Conservation (phyloP, 2,113 vertebrate genomes). For the Butastur rufipennis region DNA sequence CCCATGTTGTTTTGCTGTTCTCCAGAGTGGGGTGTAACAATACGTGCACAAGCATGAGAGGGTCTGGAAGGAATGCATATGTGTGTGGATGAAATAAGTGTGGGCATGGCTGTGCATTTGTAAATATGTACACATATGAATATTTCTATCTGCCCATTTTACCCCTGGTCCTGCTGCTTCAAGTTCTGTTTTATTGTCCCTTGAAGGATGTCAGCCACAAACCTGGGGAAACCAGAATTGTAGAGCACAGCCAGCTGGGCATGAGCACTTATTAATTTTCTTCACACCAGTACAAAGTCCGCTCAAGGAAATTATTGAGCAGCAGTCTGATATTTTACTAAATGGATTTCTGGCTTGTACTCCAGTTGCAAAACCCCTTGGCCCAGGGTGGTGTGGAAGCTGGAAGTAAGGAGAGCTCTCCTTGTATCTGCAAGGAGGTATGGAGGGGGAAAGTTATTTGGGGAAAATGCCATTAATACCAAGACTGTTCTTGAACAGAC, state of each 20-base stretch:
- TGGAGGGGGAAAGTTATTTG: neutral
- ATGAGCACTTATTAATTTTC: too few relatives aligned
- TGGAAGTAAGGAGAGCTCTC: neutral
- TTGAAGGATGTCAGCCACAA: neutral
- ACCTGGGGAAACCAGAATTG: neutral
- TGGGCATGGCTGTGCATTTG: accelerated
- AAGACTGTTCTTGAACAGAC: neutral
- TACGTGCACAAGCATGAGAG: accelerated
- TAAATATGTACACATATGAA: accelerated
- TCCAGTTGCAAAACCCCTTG: neutral
- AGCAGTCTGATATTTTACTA: neutral
- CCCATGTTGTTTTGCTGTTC: neutral
- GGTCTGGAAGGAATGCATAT: accelerated
- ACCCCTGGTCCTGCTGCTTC: neutral
- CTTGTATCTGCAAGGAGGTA: neutral
- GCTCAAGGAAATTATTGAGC: neutral
- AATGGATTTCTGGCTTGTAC: neutral
- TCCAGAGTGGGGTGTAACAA: neutral
- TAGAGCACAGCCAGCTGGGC: neutral
- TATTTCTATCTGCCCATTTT: neutral
- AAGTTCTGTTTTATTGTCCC: neutral
- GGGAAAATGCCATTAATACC: neutral
- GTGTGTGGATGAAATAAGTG: too few relatives aligned
- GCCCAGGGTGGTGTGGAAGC: neutral
- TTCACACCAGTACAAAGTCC: neutral